These are phyloP conservation scores for Rhysida immarginata DNA, from an alignment of 1,140 invertebrate species.

Conservation along the genomic window DNA sequence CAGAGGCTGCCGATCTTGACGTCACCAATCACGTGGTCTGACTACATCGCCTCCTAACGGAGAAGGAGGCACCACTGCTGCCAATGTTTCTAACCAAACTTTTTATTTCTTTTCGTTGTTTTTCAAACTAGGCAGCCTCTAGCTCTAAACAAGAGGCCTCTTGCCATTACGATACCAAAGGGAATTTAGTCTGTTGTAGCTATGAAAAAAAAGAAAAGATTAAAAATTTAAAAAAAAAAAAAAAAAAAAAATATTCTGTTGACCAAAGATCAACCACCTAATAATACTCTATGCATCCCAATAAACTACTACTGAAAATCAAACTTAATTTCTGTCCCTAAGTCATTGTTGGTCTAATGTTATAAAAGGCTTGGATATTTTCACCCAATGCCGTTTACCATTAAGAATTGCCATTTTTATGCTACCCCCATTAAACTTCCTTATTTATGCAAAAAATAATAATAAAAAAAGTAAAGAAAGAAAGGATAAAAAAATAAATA, in stretches of 20 bases:
- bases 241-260: background rate
- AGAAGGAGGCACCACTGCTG: background rate
- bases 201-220: background rate
- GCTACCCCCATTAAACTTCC: background rate
- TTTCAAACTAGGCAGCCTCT: background rate
- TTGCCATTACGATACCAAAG: background rate
- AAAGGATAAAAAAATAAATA: too few relatives aligned
- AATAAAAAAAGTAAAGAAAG: too few relatives aligned
- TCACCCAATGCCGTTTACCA: background rate
- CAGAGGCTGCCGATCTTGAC: too few relatives aligned
- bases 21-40: background rate
- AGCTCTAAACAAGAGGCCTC: background rate
- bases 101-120: background rate
- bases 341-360: conserved; percentile 1
- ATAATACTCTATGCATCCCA: background rate
- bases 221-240: background rate
- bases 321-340: background rate
- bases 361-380: conserved; percentile 4
- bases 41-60: background rate
- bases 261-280: background rate
- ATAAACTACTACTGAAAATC: background rate
- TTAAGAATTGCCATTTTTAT: background rate
- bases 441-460: conserved; percentile 7
- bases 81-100: background rate
- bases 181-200: background rate